Base-by-base conservation (phyloP, 2,797 vertebrate genomes). In the Epinephelus coioides region DNA sequence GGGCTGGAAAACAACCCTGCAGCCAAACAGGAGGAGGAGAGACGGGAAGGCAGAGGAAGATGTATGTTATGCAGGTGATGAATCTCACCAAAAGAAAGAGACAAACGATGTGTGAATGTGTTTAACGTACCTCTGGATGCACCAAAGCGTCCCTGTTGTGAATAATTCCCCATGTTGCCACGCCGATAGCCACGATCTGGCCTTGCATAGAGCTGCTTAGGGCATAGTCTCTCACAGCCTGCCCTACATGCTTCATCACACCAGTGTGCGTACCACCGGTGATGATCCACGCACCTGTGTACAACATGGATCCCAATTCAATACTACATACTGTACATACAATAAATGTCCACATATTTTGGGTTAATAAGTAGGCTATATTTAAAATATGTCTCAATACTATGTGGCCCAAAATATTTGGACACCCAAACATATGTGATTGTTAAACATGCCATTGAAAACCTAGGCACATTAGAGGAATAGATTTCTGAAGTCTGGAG, bases 231-330 rank as follows among this genome's bases (percentile, higher is more conserved):
- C 95, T 89, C 84, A 99, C 97, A 0, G 98, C 97, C 92, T 96
- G 94, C 0, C 98, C 98, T 46, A 99, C 98, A 49, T 99, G 97
- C 78, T 97, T 99, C 98, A 99, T 99, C 83, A 99, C 98, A 0
- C 98, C 98, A 0, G 97, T 1, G 18, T 99, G 95, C 51, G 97
- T 97, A 0, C 98, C 98, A 0, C 98, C 98, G 0, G 97, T 98
- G 91, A 99, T 96, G 84, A 99, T 97, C 98, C 98, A 99, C 0
- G 98, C 98, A 43, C 98, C 98, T 99, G 91, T 0, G 19, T 17
- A 78, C 47, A 50, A 44, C 8, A 62, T 18, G 60, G 9, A 51
- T 8, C 12, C 5, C 38, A 47, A n/a, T 1, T 21, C 12, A 40
- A 12, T 7, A 34, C 25, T 17, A 3, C 46, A 40, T 5, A 23